These are phyloP conservation scores for Lagopus leucura DNA, from an alignment of 2,113 vertebrate genomes.

Conservation along the genomic window DNA sequence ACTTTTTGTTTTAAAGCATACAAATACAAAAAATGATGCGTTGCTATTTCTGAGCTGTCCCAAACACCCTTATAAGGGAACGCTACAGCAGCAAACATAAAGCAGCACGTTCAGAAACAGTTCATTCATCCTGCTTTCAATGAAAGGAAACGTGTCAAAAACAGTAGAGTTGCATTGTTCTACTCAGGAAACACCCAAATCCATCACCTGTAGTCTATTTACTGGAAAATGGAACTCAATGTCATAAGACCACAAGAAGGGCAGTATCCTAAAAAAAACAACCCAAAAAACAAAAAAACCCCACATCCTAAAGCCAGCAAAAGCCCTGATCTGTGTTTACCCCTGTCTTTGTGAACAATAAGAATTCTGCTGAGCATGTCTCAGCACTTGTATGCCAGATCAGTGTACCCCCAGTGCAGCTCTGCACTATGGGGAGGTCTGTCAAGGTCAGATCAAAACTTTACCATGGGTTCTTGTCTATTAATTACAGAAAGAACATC, in stretches of 20 bases:
- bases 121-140: neutral
- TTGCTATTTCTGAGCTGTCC: neutral
- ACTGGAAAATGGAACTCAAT: neutral
- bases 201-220: neutral
- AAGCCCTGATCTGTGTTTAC: neutral
- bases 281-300: no score
- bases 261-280: neutral
- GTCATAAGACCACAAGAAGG: neutral
- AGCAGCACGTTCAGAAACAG: neutral
- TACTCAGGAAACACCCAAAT: neutral
- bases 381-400: neutral
- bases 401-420: neutral
- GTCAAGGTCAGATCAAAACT: neutral
- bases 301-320: neutral
- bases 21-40: neutral
- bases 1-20: neutral
- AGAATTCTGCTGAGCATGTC: neutral
- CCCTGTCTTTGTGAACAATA: neutral
- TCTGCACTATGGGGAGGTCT: neutral
- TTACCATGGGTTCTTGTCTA: neutral
- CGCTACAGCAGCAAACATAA: neutral
- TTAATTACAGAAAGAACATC: neutral
- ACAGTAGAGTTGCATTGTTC: neutral
- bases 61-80: neutral
- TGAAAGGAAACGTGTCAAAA: neutral